Evolutionary conservation across 2,113 vertebrate species (phyloP).

Genomic region (Poeciliopsis prolifica): DNA sequence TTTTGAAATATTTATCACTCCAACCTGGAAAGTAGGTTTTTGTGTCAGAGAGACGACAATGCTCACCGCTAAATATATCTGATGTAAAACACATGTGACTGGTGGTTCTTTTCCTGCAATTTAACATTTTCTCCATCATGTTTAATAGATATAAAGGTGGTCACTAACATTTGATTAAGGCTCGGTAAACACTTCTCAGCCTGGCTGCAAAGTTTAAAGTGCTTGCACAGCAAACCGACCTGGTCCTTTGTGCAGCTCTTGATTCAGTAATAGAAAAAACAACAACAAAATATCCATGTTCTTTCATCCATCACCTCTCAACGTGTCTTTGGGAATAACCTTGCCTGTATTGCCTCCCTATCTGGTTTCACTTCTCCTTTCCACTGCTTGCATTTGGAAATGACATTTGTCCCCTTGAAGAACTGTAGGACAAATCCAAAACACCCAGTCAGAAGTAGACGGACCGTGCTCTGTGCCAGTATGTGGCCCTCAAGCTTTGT

Average conservation of each 20-base stretch:
- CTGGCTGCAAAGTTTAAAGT: neutral
- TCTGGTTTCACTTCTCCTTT: constrained; percentile 3
- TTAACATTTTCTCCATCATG: neutral
- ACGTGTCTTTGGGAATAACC: constrained; percentile 28
- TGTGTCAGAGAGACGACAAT: constrained; percentile 45
- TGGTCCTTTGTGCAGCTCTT: constrained; percentile 12
- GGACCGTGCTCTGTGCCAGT: constrained; percentile 33
- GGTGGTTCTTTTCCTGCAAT: neutral
- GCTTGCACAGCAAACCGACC: constrained; percentile 1
- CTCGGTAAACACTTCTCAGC: neutral
- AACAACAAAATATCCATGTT: neutral
- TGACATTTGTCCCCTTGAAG: neutral
- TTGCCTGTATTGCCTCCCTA: constrained; percentile 24
- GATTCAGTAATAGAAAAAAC: neutral
- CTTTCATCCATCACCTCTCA: neutral
- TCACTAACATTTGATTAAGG: neutral
- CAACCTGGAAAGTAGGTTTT: constrained; percentile 55
- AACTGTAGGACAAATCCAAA: constrained; percentile 38
- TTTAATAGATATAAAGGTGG: neutral
- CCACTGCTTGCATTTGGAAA: constrained; percentile 25
- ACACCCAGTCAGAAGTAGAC: constrained; percentile 24
- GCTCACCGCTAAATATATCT: constrained; percentile 19
- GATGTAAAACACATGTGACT: neutral
- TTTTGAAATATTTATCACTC: constrained; percentile 57
- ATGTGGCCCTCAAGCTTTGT: constrained; percentile 32